Percentiles rank a stretch among this genome's conserved stretches.
Conservation (phyloP, 2,888 invertebrate genomes). For the Diloba caeruleocephala region DNA sequence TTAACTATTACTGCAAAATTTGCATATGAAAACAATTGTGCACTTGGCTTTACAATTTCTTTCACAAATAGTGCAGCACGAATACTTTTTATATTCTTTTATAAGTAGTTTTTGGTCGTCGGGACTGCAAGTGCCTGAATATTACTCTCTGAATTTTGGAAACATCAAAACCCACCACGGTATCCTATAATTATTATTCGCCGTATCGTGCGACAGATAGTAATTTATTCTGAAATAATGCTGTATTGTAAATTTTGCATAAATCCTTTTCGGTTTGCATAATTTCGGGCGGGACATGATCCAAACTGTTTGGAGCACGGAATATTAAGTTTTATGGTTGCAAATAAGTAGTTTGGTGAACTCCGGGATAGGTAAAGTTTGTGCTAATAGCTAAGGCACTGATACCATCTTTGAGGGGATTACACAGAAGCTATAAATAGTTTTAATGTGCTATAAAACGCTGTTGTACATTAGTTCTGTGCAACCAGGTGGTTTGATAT, state of each 20-base stretch:
- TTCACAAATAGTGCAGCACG: conserved; percentile 7
- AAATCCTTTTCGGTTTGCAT: conserved; percentile 59
- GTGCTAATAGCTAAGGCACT: conserved; percentile 57
- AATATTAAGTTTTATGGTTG: conserved; percentile 72
- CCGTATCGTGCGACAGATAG: conserved; percentile 43
- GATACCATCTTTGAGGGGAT: conserved; percentile 60
- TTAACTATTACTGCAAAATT: too few species aligned
- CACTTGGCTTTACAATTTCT: conserved; percentile 14
- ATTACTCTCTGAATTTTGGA: conserved; percentile 18
- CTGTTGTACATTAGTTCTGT: conserved; percentile 25
- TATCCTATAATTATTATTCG: conserved; percentile 40
- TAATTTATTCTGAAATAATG: conserved; percentile 50
- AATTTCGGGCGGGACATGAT: conserved; percentile 61
- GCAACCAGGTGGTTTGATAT: conserved; percentile 1
- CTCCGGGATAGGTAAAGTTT: conserved; percentile 54
- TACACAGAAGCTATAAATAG: conserved; percentile 44
- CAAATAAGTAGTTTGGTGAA: conserved; percentile 77
- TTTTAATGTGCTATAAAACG: conserved; percentile 32
- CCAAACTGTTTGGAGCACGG: conserved; percentile 72
- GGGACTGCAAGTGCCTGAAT: not conserved
- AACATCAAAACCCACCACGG: not conserved
- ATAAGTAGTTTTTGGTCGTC: conserved; percentile 10
- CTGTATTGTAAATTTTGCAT: conserved; percentile 56
- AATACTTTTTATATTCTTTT: conserved; percentile 14
- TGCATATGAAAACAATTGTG: conserved; percentile 2